Conservation (phyloP, 2,888 invertebrate species). For the Drosophila neonasuta region DNA sequence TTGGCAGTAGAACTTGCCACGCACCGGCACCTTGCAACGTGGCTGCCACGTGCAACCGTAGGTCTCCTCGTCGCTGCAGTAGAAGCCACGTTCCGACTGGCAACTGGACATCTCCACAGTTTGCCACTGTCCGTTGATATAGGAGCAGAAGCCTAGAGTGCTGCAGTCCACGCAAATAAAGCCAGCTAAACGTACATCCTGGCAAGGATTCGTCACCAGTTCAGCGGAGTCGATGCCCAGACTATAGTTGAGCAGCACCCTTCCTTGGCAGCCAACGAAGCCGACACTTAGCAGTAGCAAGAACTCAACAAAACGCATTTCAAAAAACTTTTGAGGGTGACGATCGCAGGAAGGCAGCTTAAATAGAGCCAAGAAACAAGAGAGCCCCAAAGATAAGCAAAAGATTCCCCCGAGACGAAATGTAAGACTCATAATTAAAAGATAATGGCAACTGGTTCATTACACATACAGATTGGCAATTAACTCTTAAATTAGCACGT, state of each 20-base stretch:
- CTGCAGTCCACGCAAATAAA: constrained; percentile 72
- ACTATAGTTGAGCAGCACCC: constrained; percentile 4
- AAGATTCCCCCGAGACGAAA: neutral
- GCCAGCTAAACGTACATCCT: constrained; percentile 59
- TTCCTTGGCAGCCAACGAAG: constrained; percentile 10
- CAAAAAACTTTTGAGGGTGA: constrained; percentile 36
- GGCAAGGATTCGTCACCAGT: constrained; percentile 66
- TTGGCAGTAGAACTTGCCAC: constrained; percentile 73
- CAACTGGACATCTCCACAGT: constrained; percentile 61
- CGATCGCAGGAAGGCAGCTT: constrained; percentile 9
- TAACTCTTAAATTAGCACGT: constrained; percentile 50
- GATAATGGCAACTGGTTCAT: constrained; percentile 27
- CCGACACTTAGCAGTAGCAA: constrained; percentile 22
- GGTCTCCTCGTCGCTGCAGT: constrained; percentile 66
- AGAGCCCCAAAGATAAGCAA: constrained; percentile 10
- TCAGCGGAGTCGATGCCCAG: constrained; percentile 40
- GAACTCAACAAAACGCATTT: constrained; percentile 43
- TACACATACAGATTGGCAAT: neutral
- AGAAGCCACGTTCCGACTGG: constrained; percentile 59
- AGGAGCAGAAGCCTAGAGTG: constrained; percentile 65
- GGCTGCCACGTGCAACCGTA: constrained; percentile 67
- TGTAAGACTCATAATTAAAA: constrained; percentile 50
- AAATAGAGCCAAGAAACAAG: constrained; percentile 40
- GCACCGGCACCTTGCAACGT: constrained; percentile 58
- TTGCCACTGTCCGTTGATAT: constrained; percentile 56